Conservation (phyloP, 2,113 vertebrate species). For the Leptosomus discolor region DNA sequence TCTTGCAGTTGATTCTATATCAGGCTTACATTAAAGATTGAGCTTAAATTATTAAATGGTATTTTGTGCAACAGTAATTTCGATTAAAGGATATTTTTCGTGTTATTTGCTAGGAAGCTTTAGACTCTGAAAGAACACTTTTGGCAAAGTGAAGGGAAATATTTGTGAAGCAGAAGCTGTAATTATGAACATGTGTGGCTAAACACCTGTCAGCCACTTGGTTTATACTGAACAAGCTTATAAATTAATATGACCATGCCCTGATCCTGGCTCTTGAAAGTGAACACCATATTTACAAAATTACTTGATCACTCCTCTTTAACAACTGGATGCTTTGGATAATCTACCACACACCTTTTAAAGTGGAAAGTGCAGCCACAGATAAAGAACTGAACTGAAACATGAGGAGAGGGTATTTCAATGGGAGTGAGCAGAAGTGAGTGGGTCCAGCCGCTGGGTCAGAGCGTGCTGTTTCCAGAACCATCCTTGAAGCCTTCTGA, state of each 20-base stretch:
- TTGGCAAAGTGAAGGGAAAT: constrained; percentile 28
- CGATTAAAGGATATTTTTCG: constrained; percentile 5
- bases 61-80: constrained; percentile 27
- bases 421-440: not conserved
- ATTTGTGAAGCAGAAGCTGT: constrained; percentile 17
- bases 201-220: constrained; percentile 10
- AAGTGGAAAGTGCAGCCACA: not conserved
- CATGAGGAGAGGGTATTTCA: not conserved
- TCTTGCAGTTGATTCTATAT: constrained; percentile 10
- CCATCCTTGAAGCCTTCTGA: not conserved
- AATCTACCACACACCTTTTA: not conserved
- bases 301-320: not conserved
- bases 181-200: not conserved
- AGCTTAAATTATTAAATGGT: constrained; percentile 41
- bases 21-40: not conserved
- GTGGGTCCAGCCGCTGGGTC: not conserved
- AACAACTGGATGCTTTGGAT: not conserved
- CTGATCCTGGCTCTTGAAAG: not conserved
- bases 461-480: not conserved
- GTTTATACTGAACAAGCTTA: not conserved
- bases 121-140: constrained; percentile 2
- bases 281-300: not conserved
- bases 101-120: not conserved
- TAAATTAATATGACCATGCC: not conserved
- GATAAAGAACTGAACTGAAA: not conserved